phyloP scores from a whole-genome alignment of 2,888 invertebrate genomes.

The Mystacides longicornis region DNA sequence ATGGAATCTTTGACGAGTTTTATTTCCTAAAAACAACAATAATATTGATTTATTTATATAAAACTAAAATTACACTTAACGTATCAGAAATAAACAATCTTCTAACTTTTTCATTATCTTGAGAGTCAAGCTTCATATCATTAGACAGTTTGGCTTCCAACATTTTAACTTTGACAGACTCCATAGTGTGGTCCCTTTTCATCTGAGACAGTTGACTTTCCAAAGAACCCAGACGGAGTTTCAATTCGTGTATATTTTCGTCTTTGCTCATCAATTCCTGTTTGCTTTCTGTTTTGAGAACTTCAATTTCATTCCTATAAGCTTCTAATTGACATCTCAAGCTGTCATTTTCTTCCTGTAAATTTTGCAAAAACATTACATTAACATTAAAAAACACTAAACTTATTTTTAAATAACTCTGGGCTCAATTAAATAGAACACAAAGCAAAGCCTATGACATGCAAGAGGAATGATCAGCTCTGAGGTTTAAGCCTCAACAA shows the following conservation, averaged over 20 bases:
- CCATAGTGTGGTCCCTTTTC: conserved; percentile 46
- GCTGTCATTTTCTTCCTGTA: conserved; percentile 80
- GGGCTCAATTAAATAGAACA: too few relatives aligned
- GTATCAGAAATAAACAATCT: conserved; percentile 31
- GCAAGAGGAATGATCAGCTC: too few relatives aligned
- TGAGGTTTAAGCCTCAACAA: too few relatives aligned
- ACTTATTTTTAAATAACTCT: too few relatives aligned
- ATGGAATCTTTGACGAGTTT: conserved; percentile 5
- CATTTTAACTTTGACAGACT: conserved; percentile 47
- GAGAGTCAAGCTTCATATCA: conserved; percentile 31
- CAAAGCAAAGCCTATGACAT: too few relatives aligned
- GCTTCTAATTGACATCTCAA: conserved; percentile 87
- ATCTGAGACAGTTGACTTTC: conserved; percentile 54
- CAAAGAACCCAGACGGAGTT: conserved; percentile 32
- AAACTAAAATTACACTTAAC: conserved; percentile 27
- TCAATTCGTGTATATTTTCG: conserved; percentile 62
- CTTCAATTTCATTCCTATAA: conserved; percentile 87
- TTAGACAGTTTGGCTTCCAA: conserved; percentile 27
- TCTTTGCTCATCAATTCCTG: conserved; percentile 76
- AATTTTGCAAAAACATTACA: too few relatives aligned
- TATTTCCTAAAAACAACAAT: conserved; percentile 27
- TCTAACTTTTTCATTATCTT: conserved; percentile 35
- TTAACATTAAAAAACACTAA: too few relatives aligned
- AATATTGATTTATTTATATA: conserved; percentile 10
- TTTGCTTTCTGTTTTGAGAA: conserved; percentile 74